phyloP scores from a whole-genome alignment of 2,797 vertebrate genomes.

The Acrocephalus scirpaceus region DNA sequence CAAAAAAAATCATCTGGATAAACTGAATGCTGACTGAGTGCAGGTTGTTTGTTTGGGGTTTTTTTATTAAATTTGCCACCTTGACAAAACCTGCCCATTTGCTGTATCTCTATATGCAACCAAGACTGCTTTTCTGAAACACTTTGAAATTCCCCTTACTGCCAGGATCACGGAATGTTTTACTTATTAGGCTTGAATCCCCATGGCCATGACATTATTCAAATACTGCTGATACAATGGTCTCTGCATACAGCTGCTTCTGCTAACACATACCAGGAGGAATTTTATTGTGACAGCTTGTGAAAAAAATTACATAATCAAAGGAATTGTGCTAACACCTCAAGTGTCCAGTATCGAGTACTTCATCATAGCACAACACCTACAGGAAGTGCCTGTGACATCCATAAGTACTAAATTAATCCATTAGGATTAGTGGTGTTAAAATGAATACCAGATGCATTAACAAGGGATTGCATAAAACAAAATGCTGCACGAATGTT shows the following conservation, averaged over 20 bases:
- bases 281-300: constrained; percentile 27
- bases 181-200: background rate
- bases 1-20: background rate
- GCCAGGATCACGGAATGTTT: background rate
- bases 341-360: constrained; percentile 1
- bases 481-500: constrained; percentile 57
- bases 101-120: background rate
- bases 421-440: background rate
- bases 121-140: background rate
- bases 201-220: background rate
- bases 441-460: constrained; percentile 60
- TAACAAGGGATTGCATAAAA: constrained; percentile 11
- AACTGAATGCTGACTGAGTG: background rate
- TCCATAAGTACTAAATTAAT: constrained; percentile 15
- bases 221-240: background rate
- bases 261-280: background rate
- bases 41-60: too few relatives aligned
- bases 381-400: constrained; percentile 17
- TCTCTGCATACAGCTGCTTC: background rate
- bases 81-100: constrained; percentile 17
- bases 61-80: background rate
- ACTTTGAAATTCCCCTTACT: background rate
- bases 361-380: background rate
- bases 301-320: constrained; percentile 15
- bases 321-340: constrained; percentile 36